These are phyloP conservation scores for Batillaria attramentaria DNA, from an alignment of 1,140 invertebrate genomes.

Conservation along the genomic window DNA sequence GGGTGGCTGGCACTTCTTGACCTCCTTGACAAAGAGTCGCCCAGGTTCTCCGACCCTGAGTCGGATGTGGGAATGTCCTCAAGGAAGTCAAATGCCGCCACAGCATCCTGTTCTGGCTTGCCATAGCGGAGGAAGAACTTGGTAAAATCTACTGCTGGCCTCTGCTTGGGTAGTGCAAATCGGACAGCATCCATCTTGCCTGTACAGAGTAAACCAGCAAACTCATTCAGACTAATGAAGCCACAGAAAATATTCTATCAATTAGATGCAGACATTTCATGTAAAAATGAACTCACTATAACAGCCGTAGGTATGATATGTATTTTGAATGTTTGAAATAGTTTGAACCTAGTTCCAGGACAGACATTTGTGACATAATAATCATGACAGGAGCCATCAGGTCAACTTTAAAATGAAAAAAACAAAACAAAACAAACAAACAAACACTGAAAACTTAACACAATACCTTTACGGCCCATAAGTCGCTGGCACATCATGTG, in stretches of 20 bases:
- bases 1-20: conserved; percentile 9
- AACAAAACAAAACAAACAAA: too few species aligned
- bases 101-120: conserved; percentile 57
- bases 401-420: neutral
- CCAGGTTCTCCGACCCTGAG: conserved; percentile 4
- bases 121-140: conserved; percentile 57
- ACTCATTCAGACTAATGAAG: too few species aligned
- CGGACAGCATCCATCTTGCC: conserved; percentile 16
- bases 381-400: neutral
- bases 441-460: too few species aligned
- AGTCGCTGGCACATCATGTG: conserved; percentile 65
- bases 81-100: conserved; percentile 62
- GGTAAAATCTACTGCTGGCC: conserved; percentile 51
- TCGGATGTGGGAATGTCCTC: conserved; percentile 50
- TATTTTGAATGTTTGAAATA: neutral
- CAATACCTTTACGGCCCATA: conserved; percentile 57
- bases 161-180: neutral
- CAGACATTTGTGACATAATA: neutral
- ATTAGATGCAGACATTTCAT: neutral
- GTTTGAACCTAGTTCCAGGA: too few species aligned
- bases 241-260: neutral
- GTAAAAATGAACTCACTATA: neutral
- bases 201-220: conserved; percentile 4
- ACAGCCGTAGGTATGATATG: neutral
- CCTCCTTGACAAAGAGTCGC: conserved; percentile 7